phyloP scores from a whole-genome alignment of 2,888 invertebrate species.

The Entomobrya proxima region DNA sequence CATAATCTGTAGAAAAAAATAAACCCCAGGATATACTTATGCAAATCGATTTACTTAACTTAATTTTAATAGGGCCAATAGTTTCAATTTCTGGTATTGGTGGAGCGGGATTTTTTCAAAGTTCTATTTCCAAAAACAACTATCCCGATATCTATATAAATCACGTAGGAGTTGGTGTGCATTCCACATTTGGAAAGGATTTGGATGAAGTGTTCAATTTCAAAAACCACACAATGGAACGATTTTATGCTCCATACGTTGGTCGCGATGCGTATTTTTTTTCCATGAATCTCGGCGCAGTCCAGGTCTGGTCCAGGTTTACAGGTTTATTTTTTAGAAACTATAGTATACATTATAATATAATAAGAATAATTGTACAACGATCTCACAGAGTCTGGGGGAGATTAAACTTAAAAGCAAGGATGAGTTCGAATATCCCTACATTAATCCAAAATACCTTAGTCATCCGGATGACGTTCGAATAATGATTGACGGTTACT shows the following conservation, averaged over 20 bases:
- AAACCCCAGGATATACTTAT: neutral
- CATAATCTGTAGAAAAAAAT: neutral
- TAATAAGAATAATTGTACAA: no score
- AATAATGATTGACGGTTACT: slow-evolving; percentile 70
- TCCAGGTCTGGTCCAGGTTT: neutral
- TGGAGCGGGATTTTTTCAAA: slow-evolving; percentile 66
- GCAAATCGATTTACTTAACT: neutral
- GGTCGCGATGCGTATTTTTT: slow-evolving; percentile 70
- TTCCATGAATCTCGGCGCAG: neutral
- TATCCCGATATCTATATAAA: slow-evolving; percentile 64
- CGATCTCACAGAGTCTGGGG: slow-evolving; percentile 77
- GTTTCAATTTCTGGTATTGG: slow-evolving; percentile 65
- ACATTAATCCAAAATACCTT: slow-evolving; percentile 79
- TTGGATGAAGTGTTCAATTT: slow-evolving; percentile 62
- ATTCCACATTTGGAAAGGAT: slow-evolving; percentile 60
- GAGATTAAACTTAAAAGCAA: slow-evolving; percentile 77
- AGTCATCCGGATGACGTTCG: slow-evolving; percentile 70
- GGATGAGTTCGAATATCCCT: slow-evolving; percentile 78
- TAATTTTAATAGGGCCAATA: slow-evolving; percentile 40
- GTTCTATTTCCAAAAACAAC: slow-evolving; percentile 56
- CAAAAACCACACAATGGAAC: slow-evolving; percentile 64
- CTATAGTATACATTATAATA: neutral
- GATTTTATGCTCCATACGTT: slow-evolving; percentile 67
- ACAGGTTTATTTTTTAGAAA: no score
- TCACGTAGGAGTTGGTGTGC: slow-evolving; percentile 66